These are phyloP conservation scores for Drosophila neotestacea DNA, from an alignment of 2,888 invertebrate species.

Conservation along the genomic window DNA sequence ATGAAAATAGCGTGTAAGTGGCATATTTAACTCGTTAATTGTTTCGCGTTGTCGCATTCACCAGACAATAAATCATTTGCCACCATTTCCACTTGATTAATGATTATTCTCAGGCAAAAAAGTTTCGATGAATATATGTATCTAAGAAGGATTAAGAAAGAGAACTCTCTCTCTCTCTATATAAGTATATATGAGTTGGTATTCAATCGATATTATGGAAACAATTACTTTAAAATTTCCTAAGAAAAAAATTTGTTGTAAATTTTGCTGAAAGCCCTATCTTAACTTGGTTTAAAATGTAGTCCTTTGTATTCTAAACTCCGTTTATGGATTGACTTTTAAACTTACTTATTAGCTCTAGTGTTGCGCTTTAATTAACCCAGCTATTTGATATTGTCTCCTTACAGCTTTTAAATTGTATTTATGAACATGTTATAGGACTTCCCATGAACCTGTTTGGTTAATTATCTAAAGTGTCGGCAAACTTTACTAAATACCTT, in stretches of 20 bases:
- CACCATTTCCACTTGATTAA: constrained; percentile 54
- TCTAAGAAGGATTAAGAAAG: background rate
- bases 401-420: background rate
- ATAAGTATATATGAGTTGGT: background rate
- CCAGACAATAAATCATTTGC: constrained; percentile 64
- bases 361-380: constrained; percentile 2
- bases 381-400: constrained; percentile 5
- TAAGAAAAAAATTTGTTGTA: too few relatives aligned
- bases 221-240: background rate
- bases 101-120: constrained; percentile 21
- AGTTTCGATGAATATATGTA: constrained; percentile 12
- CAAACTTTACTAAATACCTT: constrained; percentile 40
- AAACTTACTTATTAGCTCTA: background rate
- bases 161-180: background rate
- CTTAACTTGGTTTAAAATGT: too few relatives aligned
- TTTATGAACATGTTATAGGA: constrained; percentile 15
- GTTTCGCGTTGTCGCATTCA: constrained; percentile 67
- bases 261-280: too few relatives aligned
- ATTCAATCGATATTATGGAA: background rate
- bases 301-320: too few relatives aligned
- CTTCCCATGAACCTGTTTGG: constrained; percentile 7
- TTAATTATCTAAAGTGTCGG: constrained; percentile 46
- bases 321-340: too few relatives aligned
- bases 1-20: constrained; percentile 58
- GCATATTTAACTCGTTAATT: constrained; percentile 72